Evolutionary conservation across 2,888 invertebrate species (phyloP).

Genomic region (Laothoe populi): DNA sequence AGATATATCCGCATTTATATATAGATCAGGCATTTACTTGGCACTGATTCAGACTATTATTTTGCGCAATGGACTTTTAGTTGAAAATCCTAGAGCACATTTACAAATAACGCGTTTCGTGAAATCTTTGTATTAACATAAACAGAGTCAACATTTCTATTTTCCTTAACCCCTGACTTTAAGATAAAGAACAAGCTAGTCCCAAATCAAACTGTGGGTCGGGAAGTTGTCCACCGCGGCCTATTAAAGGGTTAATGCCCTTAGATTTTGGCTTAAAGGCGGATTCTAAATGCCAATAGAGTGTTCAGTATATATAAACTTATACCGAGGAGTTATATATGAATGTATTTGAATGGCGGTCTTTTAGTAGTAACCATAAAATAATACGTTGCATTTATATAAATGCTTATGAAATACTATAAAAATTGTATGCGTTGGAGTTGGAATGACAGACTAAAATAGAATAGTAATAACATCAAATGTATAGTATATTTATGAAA

Average conservation of each 20-base stretch:
- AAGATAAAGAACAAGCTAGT: not conserved
- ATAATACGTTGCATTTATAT: not conserved
- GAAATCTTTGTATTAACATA: not conserved
- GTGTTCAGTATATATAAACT: slow-evolving; percentile 23
- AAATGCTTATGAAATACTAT: not conserved
- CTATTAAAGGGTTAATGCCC: slow-evolving; percentile 39
- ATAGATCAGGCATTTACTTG: slow-evolving; percentile 14
- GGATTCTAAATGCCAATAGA: slow-evolving; percentile 34
- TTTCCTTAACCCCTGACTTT: slow-evolving; percentile 8
- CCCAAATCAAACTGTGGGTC: slow-evolving; percentile 27
- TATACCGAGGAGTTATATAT: not conserved
- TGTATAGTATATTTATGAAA: not conserved
- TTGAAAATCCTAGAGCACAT: not conserved
- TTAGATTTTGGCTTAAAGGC: slow-evolving; percentile 36
- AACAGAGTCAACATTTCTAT: not conserved
- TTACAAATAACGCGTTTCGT: slow-evolving; percentile 8
- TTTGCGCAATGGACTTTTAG: slow-evolving; percentile 17
- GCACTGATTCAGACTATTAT: slow-evolving; percentile 24
- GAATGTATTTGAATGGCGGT: not conserved
- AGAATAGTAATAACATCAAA: not conserved
- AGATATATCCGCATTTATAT: not conserved
- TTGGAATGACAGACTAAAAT: not conserved
- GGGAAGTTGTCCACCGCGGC: slow-evolving; percentile 25
- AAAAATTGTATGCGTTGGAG: not conserved
- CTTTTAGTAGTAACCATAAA: not conserved